phyloP scores from a whole-genome alignment of 2,797 vertebrate genomes.

The Danio tinwini region DNA sequence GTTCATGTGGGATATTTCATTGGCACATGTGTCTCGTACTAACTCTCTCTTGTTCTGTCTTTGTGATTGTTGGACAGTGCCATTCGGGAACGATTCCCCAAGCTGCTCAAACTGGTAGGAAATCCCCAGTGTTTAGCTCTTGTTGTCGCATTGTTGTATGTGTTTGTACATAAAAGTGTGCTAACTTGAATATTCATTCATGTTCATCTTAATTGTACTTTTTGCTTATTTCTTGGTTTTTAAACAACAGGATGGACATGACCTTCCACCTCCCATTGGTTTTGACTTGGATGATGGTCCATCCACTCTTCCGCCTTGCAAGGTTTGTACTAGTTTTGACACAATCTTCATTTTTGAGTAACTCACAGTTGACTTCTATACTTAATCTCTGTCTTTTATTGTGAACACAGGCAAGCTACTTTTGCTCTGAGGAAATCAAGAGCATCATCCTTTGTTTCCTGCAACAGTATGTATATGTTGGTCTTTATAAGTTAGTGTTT shows the following conservation, averaged over 20 bases:
- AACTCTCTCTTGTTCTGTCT: slow-evolving; percentile 58
- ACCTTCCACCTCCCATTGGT: slow-evolving; percentile 88
- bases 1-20: not conserved
- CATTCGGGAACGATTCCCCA: slow-evolving; percentile 74
- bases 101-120: slow-evolving; percentile 64
- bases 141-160: not conserved
- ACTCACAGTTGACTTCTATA: not conserved
- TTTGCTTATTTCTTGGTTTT: not conserved
- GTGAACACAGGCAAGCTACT: slow-evolving; percentile 85
- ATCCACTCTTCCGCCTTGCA: slow-evolving; percentile 86
- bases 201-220: not conserved
- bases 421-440: slow-evolving; percentile 88
- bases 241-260: slow-evolving; percentile 83
- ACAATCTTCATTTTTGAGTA: not conserved
- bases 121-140: not conserved
- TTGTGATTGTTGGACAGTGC: slow-evolving; percentile 74
- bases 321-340: slow-evolving; percentile 64
- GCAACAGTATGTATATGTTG: slow-evolving; percentile 85
- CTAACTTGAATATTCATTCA: not conserved
- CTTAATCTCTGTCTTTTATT: slow-evolving; percentile 19
- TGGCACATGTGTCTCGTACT: not conserved
- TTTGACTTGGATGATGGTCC: slow-evolving; percentile 88
- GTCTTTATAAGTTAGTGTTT: not conserved
- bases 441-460: slow-evolving; percentile 85
- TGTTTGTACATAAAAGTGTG: slow-evolving; percentile 11